These are phyloP conservation scores for Orbicella faveolata DNA, from an alignment of 64 coral and sea anemone genomes.

Conservation along the genomic window DNA sequence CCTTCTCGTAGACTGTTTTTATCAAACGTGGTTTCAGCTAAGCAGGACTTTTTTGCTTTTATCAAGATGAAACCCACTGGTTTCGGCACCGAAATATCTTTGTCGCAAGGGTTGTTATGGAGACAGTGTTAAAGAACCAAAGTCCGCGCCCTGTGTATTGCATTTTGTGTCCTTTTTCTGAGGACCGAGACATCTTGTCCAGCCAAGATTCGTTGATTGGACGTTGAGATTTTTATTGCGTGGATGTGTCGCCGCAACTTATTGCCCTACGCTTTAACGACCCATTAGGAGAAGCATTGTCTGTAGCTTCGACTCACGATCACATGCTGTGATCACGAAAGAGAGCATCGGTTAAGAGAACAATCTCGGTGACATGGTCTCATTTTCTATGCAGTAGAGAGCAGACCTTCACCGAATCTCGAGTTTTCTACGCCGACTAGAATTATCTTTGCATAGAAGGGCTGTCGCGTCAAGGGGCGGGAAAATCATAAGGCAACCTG, in stretches of 20 bases:
- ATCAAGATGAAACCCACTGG: not conserved
- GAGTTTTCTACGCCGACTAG: not conserved
- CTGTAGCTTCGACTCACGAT: not conserved
- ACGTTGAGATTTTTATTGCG: constrained; percentile 28
- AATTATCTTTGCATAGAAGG: not conserved
- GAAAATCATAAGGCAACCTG: not conserved
- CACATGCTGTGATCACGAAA: constrained; percentile 9
- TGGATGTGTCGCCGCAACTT: constrained; percentile 42
- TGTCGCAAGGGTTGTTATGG: not conserved
- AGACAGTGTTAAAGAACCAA: not conserved
- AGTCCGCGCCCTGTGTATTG: constrained; percentile 1
- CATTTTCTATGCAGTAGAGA: not conserved
- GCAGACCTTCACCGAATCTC: not conserved
- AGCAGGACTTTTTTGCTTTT: not conserved
- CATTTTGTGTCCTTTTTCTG: not conserved
- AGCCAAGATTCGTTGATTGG: constrained; percentile 1
- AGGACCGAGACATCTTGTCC: constrained; percentile 45
- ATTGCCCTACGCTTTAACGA: constrained; percentile 37
- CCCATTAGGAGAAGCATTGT: constrained; percentile 22
- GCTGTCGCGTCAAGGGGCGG: not conserved
- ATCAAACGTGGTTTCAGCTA: too few relatives aligned
- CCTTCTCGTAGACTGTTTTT: not conserved
- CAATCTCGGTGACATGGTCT: not conserved
- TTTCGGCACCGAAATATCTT: not conserved
- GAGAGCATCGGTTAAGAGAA: not conserved